Conservation (phyloP, 2,888 invertebrate species). For the Malacosoma neustria region DNA sequence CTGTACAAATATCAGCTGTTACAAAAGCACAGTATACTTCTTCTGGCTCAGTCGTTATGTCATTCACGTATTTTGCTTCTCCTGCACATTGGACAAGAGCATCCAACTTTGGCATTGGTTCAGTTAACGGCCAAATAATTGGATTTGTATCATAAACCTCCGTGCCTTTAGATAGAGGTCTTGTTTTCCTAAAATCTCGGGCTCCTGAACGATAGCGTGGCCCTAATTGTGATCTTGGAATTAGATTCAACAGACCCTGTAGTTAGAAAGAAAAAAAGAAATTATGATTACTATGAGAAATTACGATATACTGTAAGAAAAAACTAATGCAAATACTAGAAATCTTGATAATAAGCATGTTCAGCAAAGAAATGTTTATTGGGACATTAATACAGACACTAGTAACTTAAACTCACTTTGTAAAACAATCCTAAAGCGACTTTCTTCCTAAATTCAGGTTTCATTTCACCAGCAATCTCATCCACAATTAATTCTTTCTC, state of each 20-base stretch:
- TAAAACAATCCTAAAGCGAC: conserved; percentile 78
- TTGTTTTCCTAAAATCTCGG: conserved; percentile 49
- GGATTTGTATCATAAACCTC: conserved; percentile 79
- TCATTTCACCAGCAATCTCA: conserved; percentile 70
- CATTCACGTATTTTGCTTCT: conserved; percentile 79
- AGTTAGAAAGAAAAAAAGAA: background rate
- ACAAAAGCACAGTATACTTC: conserved; percentile 82
- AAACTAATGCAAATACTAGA: too few species aligned
- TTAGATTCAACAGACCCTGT: conserved; percentile 69
- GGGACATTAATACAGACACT: too few species aligned
- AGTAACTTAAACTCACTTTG: conserved; percentile 75
- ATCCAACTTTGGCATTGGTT: conserved; percentile 79
- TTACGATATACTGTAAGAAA: too few species aligned
- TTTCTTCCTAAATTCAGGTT: conserved; percentile 73
- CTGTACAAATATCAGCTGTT: conserved; percentile 63
- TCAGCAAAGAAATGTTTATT: too few species aligned
- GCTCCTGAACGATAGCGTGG: conserved; percentile 67
- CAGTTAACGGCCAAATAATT: conserved; percentile 77
- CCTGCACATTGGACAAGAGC: conserved; percentile 78
- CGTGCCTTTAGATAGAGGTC: conserved; percentile 76
- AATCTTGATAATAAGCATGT: too few species aligned
- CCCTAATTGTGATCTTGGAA: conserved; percentile 54
- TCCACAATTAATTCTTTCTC: conserved; percentile 60
- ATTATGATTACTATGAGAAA: too few species aligned
- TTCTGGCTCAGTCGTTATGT: conserved; percentile 70